Conservation (phyloP, 2,113 vertebrate species). For the Cyprinodon variegatus region DNA sequence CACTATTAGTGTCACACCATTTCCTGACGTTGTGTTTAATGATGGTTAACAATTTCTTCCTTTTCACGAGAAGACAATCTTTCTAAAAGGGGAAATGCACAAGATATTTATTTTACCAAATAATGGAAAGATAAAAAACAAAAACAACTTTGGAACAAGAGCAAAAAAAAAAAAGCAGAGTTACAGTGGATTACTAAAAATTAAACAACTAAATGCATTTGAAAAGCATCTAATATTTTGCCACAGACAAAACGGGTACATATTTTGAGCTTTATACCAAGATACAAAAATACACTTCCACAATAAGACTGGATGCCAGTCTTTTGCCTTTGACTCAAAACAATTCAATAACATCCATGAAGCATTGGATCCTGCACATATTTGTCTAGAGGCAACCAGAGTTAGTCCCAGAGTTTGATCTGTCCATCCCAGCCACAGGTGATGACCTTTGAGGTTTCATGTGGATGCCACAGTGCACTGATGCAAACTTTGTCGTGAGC, state of each 20-base stretch:
- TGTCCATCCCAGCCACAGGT: slow-evolving; percentile 98
- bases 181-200: neutral
- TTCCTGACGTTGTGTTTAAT: neutral
- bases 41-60: neutral
- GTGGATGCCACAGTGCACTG: slow-evolving; percentile 96
- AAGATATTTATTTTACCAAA: slow-evolving; percentile 73
- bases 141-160: slow-evolving; percentile 1
- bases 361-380: neutral
- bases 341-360: neutral
- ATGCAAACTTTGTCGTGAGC: slow-evolving; percentile 99
- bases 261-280: slow-evolving; percentile 12
- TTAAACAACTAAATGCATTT: neutral
- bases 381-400: neutral
- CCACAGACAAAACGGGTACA: slow-evolving; percentile 6
- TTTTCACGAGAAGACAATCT: neutral
- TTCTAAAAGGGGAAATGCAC: slow-evolving; percentile 27
- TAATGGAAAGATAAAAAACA: slow-evolving; percentile 31
- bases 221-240: neutral
- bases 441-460: slow-evolving; percentile 98
- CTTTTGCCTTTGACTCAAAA: slow-evolving; percentile 49
- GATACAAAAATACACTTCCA: slow-evolving; percentile 54
- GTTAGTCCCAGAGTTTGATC: slow-evolving; percentile 96
- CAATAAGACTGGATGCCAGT: slow-evolving; percentile 82
- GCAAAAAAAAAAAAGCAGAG: neutral
- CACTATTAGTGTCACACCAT: neutral